A percentile compares a stretch with the other conserved stretches of the same genome.
Evolutionary conservation across 1,140 invertebrate species (phyloP).

Genomic region (Cherax destructor): DNA sequence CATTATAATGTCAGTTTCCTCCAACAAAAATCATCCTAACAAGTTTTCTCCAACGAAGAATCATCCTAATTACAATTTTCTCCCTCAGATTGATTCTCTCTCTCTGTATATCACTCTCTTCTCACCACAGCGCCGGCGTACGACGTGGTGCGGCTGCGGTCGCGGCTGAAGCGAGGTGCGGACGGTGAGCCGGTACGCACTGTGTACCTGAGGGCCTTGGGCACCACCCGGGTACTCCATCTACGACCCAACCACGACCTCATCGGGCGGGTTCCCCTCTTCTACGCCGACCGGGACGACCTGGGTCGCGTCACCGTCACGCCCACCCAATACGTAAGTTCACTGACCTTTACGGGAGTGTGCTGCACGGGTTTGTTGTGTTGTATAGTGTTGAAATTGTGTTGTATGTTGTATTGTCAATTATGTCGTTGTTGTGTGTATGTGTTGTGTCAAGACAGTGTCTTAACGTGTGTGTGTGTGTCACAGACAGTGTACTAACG

Average conservation of each 20-base stretch:
- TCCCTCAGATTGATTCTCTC: neutral
- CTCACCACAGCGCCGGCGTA: slow-evolving; percentile 40
- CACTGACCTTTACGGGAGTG: no score
- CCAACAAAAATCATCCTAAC: neutral
- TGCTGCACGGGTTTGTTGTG: neutral
- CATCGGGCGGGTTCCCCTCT: slow-evolving; percentile 36
- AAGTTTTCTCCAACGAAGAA: neutral
- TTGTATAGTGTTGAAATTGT: neutral
- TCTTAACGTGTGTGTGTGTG: no score
- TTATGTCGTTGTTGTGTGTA: neutral
- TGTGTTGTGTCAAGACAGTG: no score
- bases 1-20: neutral
- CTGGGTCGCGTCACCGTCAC: slow-evolving; percentile 45
- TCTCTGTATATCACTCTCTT: neutral
- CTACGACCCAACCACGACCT: slow-evolving; percentile 50
- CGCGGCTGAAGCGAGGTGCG: slow-evolving; percentile 34
- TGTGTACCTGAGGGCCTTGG: slow-evolving; percentile 46
- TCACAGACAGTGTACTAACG: no score
- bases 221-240: slow-evolving; percentile 23
- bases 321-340: slow-evolving; percentile 34
- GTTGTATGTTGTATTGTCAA: no score
- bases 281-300: slow-evolving; percentile 55
- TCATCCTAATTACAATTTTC: neutral
- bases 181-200: slow-evolving; percentile 34
- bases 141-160: slow-evolving; percentile 46